Evolutionary conservation across 2,113 vertebrate genomes (phyloP).

Genomic region (Mirounga angustirostris): DNA sequence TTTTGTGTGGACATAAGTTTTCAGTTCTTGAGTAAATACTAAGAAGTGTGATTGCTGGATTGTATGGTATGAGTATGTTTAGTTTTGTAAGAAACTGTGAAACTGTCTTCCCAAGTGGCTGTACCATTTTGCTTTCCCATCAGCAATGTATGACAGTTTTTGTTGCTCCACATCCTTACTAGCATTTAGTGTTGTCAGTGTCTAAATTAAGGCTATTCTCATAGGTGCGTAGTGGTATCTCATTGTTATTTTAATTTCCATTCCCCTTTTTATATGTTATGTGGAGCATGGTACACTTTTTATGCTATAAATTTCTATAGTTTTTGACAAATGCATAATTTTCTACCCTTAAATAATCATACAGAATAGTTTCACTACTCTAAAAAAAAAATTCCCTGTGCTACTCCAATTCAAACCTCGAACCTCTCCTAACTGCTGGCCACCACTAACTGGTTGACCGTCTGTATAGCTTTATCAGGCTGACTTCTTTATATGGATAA

Average conservation of each 20-base stretch:
- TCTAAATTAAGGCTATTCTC: not conserved
- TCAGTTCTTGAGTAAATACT: not conserved
- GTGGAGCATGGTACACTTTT: not conserved
- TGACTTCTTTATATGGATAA: not conserved
- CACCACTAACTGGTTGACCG: not conserved
- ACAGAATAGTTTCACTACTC: not conserved
- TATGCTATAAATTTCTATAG: not conserved
- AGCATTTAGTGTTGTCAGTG: not conserved
- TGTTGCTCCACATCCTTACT: not conserved
- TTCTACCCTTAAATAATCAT: not conserved
- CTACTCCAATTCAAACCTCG: not conserved
- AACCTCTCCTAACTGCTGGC: not conserved
- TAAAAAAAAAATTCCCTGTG: not conserved
- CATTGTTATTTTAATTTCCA: not conserved
- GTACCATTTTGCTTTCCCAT: not conserved
- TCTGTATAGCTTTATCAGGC: not conserved
- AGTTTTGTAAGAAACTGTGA: not conserved
- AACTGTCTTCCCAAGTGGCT: not conserved
- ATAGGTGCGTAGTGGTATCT: not conserved
- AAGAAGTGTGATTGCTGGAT: not conserved
- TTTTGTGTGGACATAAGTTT: not conserved
- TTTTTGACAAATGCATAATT: not conserved
- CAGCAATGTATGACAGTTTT: not conserved
- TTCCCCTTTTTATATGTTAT: not conserved
- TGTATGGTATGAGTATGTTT: not conserved